A percentile compares a stretch with the other conserved stretches of the same genome.
These are phyloP conservation scores for Branchinecta lindahli DNA, from an alignment of 1,140 invertebrate genomes.

Conservation along the genomic window DNA sequence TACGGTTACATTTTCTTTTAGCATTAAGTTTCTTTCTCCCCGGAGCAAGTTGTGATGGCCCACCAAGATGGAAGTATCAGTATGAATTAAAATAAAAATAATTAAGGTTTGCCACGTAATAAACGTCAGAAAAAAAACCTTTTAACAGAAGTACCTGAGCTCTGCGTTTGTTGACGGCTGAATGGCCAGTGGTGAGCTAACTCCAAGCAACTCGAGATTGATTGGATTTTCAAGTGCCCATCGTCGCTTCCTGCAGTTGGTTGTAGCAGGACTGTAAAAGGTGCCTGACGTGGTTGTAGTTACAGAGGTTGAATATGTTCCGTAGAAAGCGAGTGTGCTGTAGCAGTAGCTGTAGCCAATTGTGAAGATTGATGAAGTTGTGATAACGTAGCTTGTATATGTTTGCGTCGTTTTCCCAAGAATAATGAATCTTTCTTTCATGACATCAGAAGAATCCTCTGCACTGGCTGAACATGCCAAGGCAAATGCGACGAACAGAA, in stretches of 20 bases:
- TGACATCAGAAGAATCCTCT: background rate
- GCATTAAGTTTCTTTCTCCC: too few species aligned
- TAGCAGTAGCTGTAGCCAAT: background rate
- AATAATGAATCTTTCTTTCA: background rate
- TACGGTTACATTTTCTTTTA: too few species aligned
- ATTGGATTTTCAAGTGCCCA: slow-evolving; percentile 2
- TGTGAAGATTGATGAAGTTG: background rate
- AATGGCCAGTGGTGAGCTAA: too few species aligned
- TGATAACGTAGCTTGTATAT: background rate
- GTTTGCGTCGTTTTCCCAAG: background rate
- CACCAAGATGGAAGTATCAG: too few species aligned
- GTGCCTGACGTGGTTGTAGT: background rate
- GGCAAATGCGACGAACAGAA: too few species aligned
- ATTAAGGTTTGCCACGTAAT: too few species aligned
- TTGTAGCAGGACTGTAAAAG: background rate
- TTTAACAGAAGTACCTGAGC: too few species aligned
- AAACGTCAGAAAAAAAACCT: too few species aligned
- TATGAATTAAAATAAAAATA: too few species aligned
- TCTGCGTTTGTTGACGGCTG: too few species aligned
- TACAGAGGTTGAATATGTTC: background rate
- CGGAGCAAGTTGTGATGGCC: too few species aligned
- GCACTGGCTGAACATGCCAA: too few species aligned
- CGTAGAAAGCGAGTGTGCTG: background rate
- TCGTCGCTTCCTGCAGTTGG: background rate
- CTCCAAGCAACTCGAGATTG: background rate